Conservation (phyloP, 2,113 vertebrate genomes). For the Speoplatyrhinus poulsoni region DNA sequence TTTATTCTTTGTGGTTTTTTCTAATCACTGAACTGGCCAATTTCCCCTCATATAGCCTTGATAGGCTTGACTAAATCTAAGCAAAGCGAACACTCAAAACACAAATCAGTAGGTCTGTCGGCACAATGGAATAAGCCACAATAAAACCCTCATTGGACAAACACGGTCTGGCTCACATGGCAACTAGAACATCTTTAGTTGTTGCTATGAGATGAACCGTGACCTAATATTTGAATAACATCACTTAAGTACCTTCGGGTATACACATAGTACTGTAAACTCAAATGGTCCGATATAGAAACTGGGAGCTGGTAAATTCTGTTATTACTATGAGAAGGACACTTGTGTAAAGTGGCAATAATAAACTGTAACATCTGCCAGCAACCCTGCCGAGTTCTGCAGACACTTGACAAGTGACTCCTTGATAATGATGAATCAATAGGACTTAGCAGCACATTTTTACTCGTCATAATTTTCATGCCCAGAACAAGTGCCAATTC, state of each 20-base stretch:
- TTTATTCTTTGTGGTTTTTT: too few relatives aligned
- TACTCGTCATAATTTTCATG: too few relatives aligned
- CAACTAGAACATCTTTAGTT: constrained; percentile 42
- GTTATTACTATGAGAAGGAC: too few relatives aligned
- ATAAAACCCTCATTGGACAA: constrained; percentile 44
- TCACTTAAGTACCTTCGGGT: neutral
- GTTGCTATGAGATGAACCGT: constrained; percentile 28
- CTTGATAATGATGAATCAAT: neutral
- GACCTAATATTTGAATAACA: constrained; percentile 36
- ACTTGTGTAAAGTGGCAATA: too few relatives aligned
- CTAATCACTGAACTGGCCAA: too few relatives aligned
- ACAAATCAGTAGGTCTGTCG: constrained; percentile 18
- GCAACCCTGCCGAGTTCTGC: neutral
- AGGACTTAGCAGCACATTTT: too few relatives aligned
- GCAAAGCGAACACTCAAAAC: too few relatives aligned
- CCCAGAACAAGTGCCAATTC: too few relatives aligned
- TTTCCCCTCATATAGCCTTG: too few relatives aligned
- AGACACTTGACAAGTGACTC: neutral
- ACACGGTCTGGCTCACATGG: constrained; percentile 53
- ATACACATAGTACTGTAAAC: constrained; percentile 15
- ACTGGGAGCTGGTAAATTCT: too few relatives aligned
- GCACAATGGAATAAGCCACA: constrained; percentile 23
- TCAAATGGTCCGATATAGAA: too few relatives aligned
- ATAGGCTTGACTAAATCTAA: too few relatives aligned
- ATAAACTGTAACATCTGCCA: neutral